Conservation (phyloP, 2,113 vertebrate species). For the Mionectes macconnelli region DNA sequence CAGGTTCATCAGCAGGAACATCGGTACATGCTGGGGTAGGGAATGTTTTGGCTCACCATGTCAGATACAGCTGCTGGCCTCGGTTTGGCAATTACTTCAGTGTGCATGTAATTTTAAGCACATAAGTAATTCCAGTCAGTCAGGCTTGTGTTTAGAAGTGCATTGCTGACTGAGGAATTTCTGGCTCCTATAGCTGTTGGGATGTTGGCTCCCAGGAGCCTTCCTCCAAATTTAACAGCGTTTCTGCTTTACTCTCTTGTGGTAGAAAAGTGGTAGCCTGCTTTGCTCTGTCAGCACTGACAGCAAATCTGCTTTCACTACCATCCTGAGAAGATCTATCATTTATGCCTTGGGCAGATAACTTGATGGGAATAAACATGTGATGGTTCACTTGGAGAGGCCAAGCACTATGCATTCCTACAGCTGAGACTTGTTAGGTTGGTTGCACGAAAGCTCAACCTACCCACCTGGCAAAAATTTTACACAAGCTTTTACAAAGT, state of each 20-base stretch:
- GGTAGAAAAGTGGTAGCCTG: background rate
- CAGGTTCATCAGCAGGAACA: background rate
- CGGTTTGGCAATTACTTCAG: background rate
- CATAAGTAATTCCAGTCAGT: constrained; percentile 17
- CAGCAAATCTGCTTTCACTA: background rate
- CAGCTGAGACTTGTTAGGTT: background rate
- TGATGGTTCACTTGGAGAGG: background rate
- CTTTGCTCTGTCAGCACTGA: constrained; percentile 3
- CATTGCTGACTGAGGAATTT: constrained; percentile 4
- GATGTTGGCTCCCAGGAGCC: background rate
- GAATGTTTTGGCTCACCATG: background rate
- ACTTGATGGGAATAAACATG: background rate
- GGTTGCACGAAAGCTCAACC: background rate
- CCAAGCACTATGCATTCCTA: background rate
- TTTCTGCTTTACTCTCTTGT: background rate
- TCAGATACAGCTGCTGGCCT: background rate
- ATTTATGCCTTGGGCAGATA: background rate
- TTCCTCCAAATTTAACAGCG: background rate
- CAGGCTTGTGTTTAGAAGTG: background rate
- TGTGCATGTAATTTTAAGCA: constrained; percentile 4
- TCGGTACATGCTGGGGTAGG: background rate
- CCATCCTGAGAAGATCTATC: background rate
- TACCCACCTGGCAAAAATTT: background rate
- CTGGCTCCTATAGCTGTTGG: background rate
- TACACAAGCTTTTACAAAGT: background rate